Percentiles rank a stretch among this genome's conserved stretches.
These are phyloP conservation scores for Aurelia sp. DNA, from an alignment of 30 jellyfish, hydroid and myxozoan genomes.

Conservation along the genomic window DNA sequence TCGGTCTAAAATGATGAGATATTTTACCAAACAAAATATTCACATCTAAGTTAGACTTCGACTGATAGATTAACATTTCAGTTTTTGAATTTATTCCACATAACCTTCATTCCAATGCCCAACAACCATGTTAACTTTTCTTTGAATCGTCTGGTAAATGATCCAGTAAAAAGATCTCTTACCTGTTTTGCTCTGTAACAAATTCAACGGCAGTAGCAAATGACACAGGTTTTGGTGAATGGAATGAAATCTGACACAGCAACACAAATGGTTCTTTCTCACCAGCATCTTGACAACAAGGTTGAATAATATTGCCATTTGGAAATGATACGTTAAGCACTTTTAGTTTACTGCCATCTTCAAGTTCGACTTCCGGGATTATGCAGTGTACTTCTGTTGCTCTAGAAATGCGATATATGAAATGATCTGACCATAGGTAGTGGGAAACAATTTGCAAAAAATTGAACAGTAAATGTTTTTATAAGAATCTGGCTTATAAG, in stretches of 20 bases:
- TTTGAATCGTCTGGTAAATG: no score
- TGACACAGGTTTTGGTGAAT: slow-evolving; percentile 87
- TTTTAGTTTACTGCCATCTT: slow-evolving; percentile 75
- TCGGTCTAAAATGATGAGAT: no score
- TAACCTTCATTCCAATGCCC: no score
- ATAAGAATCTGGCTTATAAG: no score
- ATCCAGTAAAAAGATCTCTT: neutral
- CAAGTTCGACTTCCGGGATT: slow-evolving; percentile 78
- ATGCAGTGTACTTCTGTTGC: slow-evolving; percentile 27
- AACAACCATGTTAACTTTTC: no score
- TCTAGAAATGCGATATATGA: slow-evolving; percentile 35
- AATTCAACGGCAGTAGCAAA: slow-evolving; percentile 55
- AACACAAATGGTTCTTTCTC: slow-evolving; percentile 62
- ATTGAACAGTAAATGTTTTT: no score
- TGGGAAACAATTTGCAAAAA: no score
- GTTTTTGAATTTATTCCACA: no score
- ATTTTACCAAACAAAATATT: no score
- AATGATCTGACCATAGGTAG: no score
- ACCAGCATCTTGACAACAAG: slow-evolving; percentile 75
- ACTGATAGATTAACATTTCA: no score
- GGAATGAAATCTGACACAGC: slow-evolving; percentile 70
- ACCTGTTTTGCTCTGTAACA: slow-evolving; percentile 73
- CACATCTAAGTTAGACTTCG: no score
- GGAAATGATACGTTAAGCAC: slow-evolving; percentile 76
- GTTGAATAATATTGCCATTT: slow-evolving; percentile 61